These are phyloP conservation scores for Drosophila pseudoobscura DNA, from an alignment of 1,140 invertebrate genomes.

Conservation along the genomic window DNA sequence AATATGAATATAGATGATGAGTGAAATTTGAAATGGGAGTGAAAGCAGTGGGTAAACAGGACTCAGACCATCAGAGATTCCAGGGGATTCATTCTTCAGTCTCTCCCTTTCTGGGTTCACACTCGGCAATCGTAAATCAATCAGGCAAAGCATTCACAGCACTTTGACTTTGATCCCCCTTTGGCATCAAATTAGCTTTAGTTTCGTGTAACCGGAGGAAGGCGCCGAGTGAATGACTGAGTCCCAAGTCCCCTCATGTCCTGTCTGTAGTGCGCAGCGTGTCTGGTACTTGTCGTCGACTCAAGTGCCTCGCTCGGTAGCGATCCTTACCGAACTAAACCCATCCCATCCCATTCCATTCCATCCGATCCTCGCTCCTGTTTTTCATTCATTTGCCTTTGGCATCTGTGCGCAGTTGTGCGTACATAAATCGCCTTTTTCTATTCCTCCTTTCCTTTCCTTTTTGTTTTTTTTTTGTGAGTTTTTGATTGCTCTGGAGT, in stretches of 20 bases:
- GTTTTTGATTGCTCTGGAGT: background rate
- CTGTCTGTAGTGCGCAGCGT: slow-evolving; percentile 3
- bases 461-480: slow-evolving; percentile 17
- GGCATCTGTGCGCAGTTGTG: slow-evolving; percentile 74
- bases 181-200: slow-evolving; percentile 50
- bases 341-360: no score
- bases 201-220: slow-evolving; percentile 52
- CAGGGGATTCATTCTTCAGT: background rate
- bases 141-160: slow-evolving; percentile 51
- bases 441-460: slow-evolving; percentile 3
- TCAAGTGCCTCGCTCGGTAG: slow-evolving; percentile 54
- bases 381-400: slow-evolving; percentile 21
- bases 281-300: slow-evolving; percentile 66
- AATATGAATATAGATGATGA: slow-evolving; percentile 60
- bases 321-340: no score
- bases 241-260: slow-evolving; percentile 28
- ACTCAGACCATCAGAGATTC: slow-evolving; percentile 5
- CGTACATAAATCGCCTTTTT: slow-evolving; percentile 61
- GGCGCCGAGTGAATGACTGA: slow-evolving; percentile 51
- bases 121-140: slow-evolving; percentile 58
- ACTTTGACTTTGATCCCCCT: slow-evolving; percentile 29
- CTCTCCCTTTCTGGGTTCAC: slow-evolving; percentile 8
- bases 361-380: background rate
- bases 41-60: slow-evolving; percentile 42
- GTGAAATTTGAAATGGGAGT: slow-evolving; percentile 63